phyloP scores from a whole-genome alignment of 2,113 vertebrate species.

The Colinus virginianus region DNA sequence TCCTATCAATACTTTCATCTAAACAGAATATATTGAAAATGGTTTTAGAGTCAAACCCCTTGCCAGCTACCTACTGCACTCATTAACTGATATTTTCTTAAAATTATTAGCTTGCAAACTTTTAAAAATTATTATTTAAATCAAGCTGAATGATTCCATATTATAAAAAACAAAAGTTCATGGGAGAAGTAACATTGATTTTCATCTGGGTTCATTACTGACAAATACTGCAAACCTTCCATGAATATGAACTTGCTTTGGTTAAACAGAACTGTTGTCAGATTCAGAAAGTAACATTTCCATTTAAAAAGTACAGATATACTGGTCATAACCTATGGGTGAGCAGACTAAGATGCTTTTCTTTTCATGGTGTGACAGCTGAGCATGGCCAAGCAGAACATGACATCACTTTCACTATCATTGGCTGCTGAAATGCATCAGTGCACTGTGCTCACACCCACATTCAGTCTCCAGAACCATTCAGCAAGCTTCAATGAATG shows the following conservation, averaged over 20 bases:
- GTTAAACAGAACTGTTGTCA: background rate
- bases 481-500: background rate
- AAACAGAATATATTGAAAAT: background rate
- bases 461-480: background rate
- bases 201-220: background rate
- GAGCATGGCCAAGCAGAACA: too few species aligned
- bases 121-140: background rate
- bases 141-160: background rate
- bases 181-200: background rate
- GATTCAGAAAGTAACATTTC: background rate
- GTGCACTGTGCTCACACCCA: background rate
- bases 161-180: background rate
- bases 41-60: background rate
- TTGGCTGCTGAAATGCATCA: background rate
- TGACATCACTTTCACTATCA: background rate
- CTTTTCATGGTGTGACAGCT: background rate
- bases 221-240: background rate
- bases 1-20: background rate
- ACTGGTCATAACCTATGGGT: background rate
- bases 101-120: background rate
- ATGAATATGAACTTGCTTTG: background rate
- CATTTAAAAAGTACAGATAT: background rate
- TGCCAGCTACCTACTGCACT: background rate
- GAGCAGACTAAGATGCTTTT: background rate
- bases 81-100: background rate